Percentiles rank a stretch among this genome's conserved stretches.
phyloP scores from a whole-genome alignment of 2,888 invertebrate species.

The Eudemis profundana region DNA sequence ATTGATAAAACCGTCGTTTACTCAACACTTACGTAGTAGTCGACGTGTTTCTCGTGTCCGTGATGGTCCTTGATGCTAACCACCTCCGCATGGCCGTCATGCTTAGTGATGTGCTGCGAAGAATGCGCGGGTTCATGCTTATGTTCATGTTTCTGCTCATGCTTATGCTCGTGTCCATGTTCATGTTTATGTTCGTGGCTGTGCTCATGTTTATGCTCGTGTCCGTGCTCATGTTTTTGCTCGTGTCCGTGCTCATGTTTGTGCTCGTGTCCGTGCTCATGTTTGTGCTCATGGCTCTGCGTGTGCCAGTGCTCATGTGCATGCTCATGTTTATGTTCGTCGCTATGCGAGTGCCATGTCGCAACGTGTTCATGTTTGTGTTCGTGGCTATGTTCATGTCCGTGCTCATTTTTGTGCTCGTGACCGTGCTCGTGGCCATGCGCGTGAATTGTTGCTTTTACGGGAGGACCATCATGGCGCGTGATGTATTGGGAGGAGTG shows the following conservation, averaged over 20 bases:
- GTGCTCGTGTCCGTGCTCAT: slow-evolving; percentile 17
- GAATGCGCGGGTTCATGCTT: slow-evolving; percentile 51
- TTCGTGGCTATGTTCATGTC: slow-evolving; percentile 1
- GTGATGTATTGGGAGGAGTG: slow-evolving; percentile 47
- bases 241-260: slow-evolving; percentile 53
- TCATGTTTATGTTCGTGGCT: slow-evolving; percentile 16
- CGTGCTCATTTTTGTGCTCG: slow-evolving; percentile 3
- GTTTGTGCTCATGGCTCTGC: neutral
- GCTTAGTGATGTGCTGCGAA: slow-evolving; percentile 51
- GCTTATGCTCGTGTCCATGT: slow-evolving; percentile 5
- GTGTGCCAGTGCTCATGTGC: slow-evolving; percentile 11
- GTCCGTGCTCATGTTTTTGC: slow-evolving; percentile 44
- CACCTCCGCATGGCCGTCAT: slow-evolving; percentile 50
- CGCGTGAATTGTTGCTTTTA: slow-evolving; percentile 24
- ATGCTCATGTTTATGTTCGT: slow-evolving; percentile 6
- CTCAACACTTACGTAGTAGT: slow-evolving; percentile 42
- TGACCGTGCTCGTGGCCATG: slow-evolving; percentile 56
- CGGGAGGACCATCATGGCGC: slow-evolving; percentile 44
- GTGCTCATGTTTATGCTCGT: slow-evolving; percentile 12
- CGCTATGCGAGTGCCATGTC: no score
- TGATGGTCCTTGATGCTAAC: slow-evolving; percentile 45
- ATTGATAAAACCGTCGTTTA: no score
- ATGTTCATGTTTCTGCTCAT: slow-evolving; percentile 13
- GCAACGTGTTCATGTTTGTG: slow-evolving; percentile 16
- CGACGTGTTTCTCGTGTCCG: slow-evolving; percentile 39